Base-by-base conservation (phyloP, 2,797 vertebrate species). In the Muscicapa striata region DNA sequence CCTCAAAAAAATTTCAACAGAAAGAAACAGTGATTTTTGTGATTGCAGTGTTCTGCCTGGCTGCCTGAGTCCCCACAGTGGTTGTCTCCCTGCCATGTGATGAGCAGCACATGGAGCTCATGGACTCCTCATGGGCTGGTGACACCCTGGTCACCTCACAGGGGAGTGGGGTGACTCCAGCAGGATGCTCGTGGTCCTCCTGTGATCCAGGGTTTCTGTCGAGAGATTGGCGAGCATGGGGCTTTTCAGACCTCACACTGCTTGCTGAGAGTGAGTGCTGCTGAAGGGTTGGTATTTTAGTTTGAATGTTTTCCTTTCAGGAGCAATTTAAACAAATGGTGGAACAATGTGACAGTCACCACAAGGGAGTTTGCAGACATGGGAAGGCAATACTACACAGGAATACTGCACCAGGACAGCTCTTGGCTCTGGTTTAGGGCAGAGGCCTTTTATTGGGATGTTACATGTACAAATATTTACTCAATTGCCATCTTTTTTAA, bases 141-240 rank as follows among this genome's bases (percentile, higher is more conserved):
- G 9, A 22, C 17, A 2, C 18, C 34, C 36, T 7, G 12, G 24
- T 40, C 27, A 2, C 17, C 30, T 77, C 29, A 2, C 2, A 3
- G 3, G 15, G 30, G 10, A 0, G 1, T 34, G 27, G 3, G 23
- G 17, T 75, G 54, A 9, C 41, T 55, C 16, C 30, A 36, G 7
- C 6, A 9, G 40, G n/a, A 40, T 15, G 1, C 18, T 34, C 0
- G 0, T 1, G 5, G 17, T 69, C 40, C 15, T 85, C 9, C 2
- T 23, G 26, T 10, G 5, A 22, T 20, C 19, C 11, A 2, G 5
- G 13, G 30, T 13, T 64, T 86, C 29, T 66, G 51, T 27, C 29
- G 23, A 36, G 30, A 10, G 20, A 5, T 2, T 29, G n/a, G 13
- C 0, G 0, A 32, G 32, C 38, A 1, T 0, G 3, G 15, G 27